Evolutionary conservation across 2,888 invertebrate species (phyloP).

Genomic region (Ashinkailepas kermadecensis): DNA sequence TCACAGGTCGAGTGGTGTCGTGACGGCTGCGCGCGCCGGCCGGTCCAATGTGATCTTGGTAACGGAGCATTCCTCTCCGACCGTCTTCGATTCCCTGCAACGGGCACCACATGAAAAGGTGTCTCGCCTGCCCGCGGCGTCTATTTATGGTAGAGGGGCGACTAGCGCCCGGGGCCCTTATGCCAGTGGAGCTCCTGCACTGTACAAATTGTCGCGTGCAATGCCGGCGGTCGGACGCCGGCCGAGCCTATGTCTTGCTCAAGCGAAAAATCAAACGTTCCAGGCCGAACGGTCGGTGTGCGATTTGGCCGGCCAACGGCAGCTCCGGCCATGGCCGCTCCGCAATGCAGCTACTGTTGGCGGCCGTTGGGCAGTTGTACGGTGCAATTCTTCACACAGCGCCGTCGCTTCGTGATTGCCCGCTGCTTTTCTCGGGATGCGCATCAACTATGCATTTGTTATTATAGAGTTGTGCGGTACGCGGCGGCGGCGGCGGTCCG

Average conservation of each 20-base stretch:
- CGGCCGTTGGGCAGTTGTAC: too few species aligned
- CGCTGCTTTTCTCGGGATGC: too few species aligned
- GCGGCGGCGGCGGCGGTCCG: too few species aligned
- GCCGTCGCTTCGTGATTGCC: not conserved
- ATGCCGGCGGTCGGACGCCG: not conserved
- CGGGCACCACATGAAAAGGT: not conserved
- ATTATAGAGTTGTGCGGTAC: too few species aligned
- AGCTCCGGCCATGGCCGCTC: too few species aligned
- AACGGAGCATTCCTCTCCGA: constrained; percentile 13
- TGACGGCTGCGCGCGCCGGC: not conserved
- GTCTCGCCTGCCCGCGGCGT: not conserved
- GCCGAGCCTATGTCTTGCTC: not conserved
- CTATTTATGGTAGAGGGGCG: not conserved
- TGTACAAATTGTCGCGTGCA: constrained; percentile 19
- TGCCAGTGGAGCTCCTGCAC: constrained; percentile 9
- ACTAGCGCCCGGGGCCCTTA: not conserved
- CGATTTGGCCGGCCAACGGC: too few species aligned
- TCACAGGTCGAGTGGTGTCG: too few species aligned
- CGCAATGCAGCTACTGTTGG: too few species aligned
- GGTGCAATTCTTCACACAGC: not conserved
- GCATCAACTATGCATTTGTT: too few species aligned
- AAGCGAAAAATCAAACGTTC: constrained; percentile 1
- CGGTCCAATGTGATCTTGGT: not conserved
- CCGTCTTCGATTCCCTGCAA: not conserved
- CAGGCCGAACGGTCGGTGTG: too few species aligned